phyloP scores from a whole-genome alignment of 2,797 vertebrate genomes.

The Naso thynnoides region DNA sequence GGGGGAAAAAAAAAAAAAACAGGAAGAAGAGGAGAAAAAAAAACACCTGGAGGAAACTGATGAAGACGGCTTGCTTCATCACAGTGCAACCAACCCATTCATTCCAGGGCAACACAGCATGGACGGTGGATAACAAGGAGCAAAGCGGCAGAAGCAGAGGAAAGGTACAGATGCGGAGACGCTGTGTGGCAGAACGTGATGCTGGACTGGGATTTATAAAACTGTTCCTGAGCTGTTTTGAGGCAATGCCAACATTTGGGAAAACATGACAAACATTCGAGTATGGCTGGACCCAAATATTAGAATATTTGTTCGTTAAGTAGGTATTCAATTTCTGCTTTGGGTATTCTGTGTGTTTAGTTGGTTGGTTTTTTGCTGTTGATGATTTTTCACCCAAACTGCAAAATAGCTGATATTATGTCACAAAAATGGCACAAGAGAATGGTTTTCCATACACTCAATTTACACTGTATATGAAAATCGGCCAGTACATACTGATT shows the following conservation, averaged over 20 bases:
- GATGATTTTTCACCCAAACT: too few relatives aligned
- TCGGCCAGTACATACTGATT: too few relatives aligned
- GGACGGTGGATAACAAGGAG: slow-evolving; percentile 45
- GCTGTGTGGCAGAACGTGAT: slow-evolving; percentile 67
- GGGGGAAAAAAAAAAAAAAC: neutral
- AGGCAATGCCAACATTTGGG: neutral
- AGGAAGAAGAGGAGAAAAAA: neutral
- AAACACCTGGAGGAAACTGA: slow-evolving; percentile 47
- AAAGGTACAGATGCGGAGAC: slow-evolving; percentile 34
- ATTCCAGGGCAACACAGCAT: slow-evolving; percentile 55
- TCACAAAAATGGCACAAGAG: too few relatives aligned
- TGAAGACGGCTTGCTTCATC: slow-evolving; percentile 20
- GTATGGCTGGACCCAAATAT: too few relatives aligned
- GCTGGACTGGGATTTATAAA: slow-evolving; percentile 13
- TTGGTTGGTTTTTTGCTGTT: too few relatives aligned
- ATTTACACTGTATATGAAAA: too few relatives aligned
- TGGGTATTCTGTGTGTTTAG: too few relatives aligned
- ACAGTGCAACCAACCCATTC: slow-evolving; percentile 51
- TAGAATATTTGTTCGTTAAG: too few relatives aligned
- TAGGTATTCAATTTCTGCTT: too few relatives aligned
- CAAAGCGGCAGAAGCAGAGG: slow-evolving; percentile 66
- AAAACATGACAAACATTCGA: neutral
- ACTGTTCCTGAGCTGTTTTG: neutral
- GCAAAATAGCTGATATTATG: too few relatives aligned
- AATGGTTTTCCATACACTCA: too few relatives aligned